Evolutionary conservation across 2,797 vertebrate species (phyloP), one percentile per base, ranked within the genome.

Genomic region (Rhyacichthys aspro): DNA sequence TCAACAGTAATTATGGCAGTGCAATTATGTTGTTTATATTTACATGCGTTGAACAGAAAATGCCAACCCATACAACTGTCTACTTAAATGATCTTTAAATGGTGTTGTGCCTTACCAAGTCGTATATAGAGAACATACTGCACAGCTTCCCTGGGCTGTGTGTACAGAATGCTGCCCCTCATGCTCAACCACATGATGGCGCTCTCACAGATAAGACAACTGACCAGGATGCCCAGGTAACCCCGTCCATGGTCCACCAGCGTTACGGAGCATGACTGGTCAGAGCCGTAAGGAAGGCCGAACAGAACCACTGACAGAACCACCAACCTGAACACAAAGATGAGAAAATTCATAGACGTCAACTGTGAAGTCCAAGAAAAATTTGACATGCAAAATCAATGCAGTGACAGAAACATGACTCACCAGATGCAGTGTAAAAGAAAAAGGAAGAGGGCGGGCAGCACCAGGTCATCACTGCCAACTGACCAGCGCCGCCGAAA

Each of bases 401-500:
- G 59, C 9, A 5, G 8, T 36, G 9, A 42, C 38, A 16, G 15
- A 57, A 63, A 61, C 14, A 43, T 32, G 64, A 86, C 96, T 96
- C 81, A 99, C 98, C 98, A 99, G 86, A 96, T 94, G 87, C 95
- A 96, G 82, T 99, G 98, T 71, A 99, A 91, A 71, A 99, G 89
- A 87, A 99, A 99, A 73, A 99, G 96, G 88, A 99, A 99, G 90
- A 99, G 89, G 52, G 96, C 98, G 1, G 98, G 98, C 91, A 99
- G 89, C 92, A 99, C 98, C 75, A 99, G 95, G 95, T 99, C 98
- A 94, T 99, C 98, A 81, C 96, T 99, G 92, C 97, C 98, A 82
- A 99, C 98, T 94, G 98, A 99, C 98, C 98, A 99, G 94, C 98
- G 97, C 84, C 98, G 94, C 90, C 97, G 95, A 91, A 99, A 99